Evolutionary conservation across 2,113 vertebrate species (phyloP), one percentile per base, ranked within the genome.

Genomic region (Caloenas nicobarica): DNA sequence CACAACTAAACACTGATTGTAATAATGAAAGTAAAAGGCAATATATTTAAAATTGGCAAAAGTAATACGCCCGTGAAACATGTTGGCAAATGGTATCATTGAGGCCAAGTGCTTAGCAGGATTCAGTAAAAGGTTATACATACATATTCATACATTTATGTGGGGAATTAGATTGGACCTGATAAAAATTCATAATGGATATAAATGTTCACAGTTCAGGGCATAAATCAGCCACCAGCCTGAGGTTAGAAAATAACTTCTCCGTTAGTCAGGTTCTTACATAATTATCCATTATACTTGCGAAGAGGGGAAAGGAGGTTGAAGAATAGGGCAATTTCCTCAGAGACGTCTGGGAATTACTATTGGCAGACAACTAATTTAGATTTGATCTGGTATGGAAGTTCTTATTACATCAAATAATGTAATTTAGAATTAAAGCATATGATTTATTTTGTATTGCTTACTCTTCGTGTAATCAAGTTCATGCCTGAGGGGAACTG

Each of bases 391-490:
- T 97, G 82, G 61, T 85, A 89, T 91, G 86, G 83, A 92, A 96
- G 89, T 89, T 94, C 89, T 93, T 93, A 96, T 96, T 95, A 93
- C 70, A 93, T 94, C 89, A 96, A 93, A 91, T 94, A 94, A 96
- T 89, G 83, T 79, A 79, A 96, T 94, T 96, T 96, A 92, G 92
- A 89, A 93, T 89, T 94, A 95, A 97, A 94, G 79, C 56, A 38
- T 91, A 76, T 96, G 88, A 95, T 97, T 94, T 93, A 96, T 96
- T 96, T 94, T 96, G 50, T 91, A 93, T 94, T 93, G 95, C 74
- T 90, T 92, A 71, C 65, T 90, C 81, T 89, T 93, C 60, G 66
- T 73, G 73, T 95, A 94, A 95, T 96, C 86, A 81, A 93, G 76
- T 91, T 89, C 78, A 69, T 89, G 92, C 94, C 96, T 92, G 38